Percentiles rank a stretch among this genome's conserved stretches.
phyloP scores from a whole-genome alignment of 2,888 invertebrate genomes.

The Stenurella melanura region DNA sequence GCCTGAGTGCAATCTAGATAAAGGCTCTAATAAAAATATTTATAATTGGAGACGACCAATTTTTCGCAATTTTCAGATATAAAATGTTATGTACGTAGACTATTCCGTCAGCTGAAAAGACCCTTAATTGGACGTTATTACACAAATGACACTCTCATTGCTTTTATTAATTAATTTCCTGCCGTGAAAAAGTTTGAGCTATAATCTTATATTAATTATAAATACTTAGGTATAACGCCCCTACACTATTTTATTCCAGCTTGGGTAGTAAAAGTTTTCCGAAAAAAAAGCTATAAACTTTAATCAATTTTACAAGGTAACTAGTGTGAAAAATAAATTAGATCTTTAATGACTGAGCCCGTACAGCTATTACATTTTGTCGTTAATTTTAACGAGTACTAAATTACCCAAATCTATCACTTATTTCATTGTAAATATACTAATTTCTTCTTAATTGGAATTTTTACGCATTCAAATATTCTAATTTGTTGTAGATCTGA shows the following conservation, averaged over 20 bases:
- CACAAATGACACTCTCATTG: slow-evolving; percentile 9
- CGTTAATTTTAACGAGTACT: slow-evolving; percentile 42
- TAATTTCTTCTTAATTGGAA: slow-evolving; percentile 19
- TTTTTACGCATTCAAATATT: background rate
- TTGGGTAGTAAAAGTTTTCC: slow-evolving; percentile 49
- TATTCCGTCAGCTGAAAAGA: background rate
- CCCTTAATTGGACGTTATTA: slow-evolving; percentile 14
- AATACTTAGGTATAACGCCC: slow-evolving; percentile 35
- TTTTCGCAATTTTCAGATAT: background rate
- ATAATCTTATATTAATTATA: slow-evolving; percentile 45
- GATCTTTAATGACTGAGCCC: slow-evolving; percentile 42
- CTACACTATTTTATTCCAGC: slow-evolving; percentile 43
- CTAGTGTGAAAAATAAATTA: slow-evolving; percentile 53
- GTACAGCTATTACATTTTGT: slow-evolving; percentile 44
- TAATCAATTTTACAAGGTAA: slow-evolving; percentile 51
- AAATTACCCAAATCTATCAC: slow-evolving; percentile 49
- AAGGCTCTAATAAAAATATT: too few relatives aligned
- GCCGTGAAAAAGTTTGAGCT: slow-evolving; percentile 32
- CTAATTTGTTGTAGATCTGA: background rate
- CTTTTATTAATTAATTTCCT: slow-evolving; percentile 17
- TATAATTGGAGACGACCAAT: background rate
- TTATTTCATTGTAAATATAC: slow-evolving; percentile 34
- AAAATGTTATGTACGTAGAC: background rate
- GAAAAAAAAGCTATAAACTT: slow-evolving; percentile 46
- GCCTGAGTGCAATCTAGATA: too few relatives aligned